Base-by-base conservation (phyloP, 2,113 vertebrate genomes). In the Bothrops jararaca region DNA sequence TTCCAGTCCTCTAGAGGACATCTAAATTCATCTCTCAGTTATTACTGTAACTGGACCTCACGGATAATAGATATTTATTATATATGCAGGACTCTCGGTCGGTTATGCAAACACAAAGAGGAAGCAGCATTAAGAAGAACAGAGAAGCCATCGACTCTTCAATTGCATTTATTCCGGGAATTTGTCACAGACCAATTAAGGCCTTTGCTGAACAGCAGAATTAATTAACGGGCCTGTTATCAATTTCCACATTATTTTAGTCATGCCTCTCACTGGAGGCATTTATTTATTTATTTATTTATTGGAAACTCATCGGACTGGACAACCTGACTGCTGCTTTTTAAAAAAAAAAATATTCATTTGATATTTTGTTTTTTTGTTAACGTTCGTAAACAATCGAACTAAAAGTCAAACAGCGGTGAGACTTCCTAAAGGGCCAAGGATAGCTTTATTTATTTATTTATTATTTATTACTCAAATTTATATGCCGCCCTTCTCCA, bases 181-280 rank as follows among this genome's bases (percentile, higher is more conserved):
- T 48, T 87, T 87, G 85, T 34, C 34, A n/a, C n/a, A 45, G 45
- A 39, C 34, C 50, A 86, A 93, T 90, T 93, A 86, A 64, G 34
- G 87, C 23, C 34, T 29, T 60, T 89, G 90, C 69, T 89, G 74
- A 91, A 91, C 86, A 90, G n/a, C 87, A 20, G 53, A 29, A 89
- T 91, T 52, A 85, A 89, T 91, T 52, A 91, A 85, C 4, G 15
- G 23, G 50, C 39, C 29, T 34, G 58, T 42, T 39, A 52, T 42
- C 24, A 39, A 91, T 91, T 93, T 93, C 39, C 92, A 86, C 42
- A 24, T 89, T 85, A 39, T 90, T 90, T 80, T 93, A 86, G 90
- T 85, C 53, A 26, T 20, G 54, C 54, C 58, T 56, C 24, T 85
- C 18, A 80, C 15, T 5, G 5, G 53, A 88, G 24, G 2, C 1